These are phyloP conservation scores for Brevimyrus niger DNA, from an alignment of 2,113 vertebrate genomes.

Conservation along the genomic window DNA sequence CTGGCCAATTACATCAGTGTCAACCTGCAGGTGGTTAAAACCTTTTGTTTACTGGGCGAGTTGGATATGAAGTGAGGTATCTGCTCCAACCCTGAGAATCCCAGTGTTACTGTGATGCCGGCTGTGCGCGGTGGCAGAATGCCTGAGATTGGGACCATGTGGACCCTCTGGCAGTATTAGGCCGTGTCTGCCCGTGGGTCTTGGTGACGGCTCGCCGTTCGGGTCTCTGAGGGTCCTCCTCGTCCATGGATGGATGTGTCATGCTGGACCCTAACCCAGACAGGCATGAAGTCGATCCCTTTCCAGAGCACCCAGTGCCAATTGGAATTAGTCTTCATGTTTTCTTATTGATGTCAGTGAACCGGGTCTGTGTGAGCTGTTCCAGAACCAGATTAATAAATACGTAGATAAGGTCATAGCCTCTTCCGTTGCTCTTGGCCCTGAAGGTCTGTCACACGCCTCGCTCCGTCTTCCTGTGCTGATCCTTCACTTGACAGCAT, in stretches of 20 bases:
- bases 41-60: neutral
- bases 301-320: conserved; percentile 32
- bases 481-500: neutral
- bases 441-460: neutral
- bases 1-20: neutral
- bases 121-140: neutral
- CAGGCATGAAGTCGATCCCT: conserved; percentile 25
- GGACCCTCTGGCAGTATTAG: neutral
- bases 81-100: neutral
- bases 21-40: neutral
- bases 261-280: neutral
- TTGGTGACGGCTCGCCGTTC: neutral
- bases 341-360: conserved; percentile 41
- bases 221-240: neutral
- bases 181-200: neutral
- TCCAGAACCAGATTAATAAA: conserved; percentile 31
- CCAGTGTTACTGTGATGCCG: neutral
- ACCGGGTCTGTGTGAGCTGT: conserved; percentile 58
- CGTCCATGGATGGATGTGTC: neutral
- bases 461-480: neutral
- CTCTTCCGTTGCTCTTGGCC: neutral
- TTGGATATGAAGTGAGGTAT: neutral
- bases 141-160: neutral
- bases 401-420: conserved; percentile 38
- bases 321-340: conserved; percentile 26